These are phyloP conservation scores for Pterocles orientalis DNA, from an alignment of 2,113 vertebrate genomes.

Conservation along the genomic window DNA sequence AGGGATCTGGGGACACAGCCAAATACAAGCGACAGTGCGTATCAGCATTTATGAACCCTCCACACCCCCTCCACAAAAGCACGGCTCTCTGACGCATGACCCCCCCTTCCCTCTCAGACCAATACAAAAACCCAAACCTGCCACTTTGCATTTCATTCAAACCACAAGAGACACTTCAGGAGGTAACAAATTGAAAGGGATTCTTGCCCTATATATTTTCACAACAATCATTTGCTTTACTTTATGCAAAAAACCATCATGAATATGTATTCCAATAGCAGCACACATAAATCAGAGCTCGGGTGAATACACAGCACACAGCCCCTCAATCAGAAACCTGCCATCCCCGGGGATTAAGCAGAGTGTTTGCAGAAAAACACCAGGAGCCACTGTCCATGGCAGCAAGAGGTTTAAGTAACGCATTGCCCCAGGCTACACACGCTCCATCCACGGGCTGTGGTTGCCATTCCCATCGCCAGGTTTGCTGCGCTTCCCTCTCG, in stretches of 20 bases:
- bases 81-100: background rate
- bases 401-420: background rate
- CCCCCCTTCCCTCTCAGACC: background rate
- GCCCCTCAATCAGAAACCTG: constrained; percentile 5
- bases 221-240: constrained; percentile 51
- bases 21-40: background rate
- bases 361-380: background rate
- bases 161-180: constrained; percentile 16
- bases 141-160: background rate
- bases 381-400: background rate
- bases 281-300: constrained; percentile 35
- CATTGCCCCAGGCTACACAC: background rate
- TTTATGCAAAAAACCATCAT: constrained; percentile 25
- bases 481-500: background rate
- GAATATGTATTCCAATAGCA: constrained; percentile 50
- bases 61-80: background rate
- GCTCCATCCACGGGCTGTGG: rapidly evolving
- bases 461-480: background rate
- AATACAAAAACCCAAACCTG: background rate
- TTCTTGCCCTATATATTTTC: constrained; percentile 28
- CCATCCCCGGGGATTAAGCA: background rate
- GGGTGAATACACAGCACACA: background rate
- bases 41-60: background rate
- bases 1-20: background rate
- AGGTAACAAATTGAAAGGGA: constrained; percentile 23